Conservation (phyloP, 2,797 vertebrate species). For the Orestias chungarensis region DNA sequence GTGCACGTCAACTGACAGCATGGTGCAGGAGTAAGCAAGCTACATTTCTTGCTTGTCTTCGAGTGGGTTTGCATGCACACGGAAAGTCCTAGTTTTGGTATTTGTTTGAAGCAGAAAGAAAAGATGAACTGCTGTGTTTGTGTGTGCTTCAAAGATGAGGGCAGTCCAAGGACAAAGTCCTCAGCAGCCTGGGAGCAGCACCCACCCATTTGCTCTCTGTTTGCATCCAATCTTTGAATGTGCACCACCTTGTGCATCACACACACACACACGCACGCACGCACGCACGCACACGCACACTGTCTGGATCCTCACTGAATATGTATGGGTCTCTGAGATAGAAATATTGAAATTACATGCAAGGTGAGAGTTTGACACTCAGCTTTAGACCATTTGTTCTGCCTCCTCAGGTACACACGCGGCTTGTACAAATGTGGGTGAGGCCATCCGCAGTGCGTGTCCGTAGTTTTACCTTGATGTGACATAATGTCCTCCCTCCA, state of each 20-base stretch:
- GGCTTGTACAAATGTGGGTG: constrained; percentile 65
- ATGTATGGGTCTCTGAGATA: constrained; percentile 57
- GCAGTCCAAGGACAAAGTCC: constrained; percentile 82
- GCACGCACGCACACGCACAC: constrained; percentile 28
- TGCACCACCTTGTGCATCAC: no score
- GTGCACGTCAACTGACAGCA: constrained; percentile 17
- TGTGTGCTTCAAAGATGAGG: constrained; percentile 75
- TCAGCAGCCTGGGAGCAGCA: constrained; percentile 68
- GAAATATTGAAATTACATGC: constrained; percentile 66
- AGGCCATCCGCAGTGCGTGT: constrained; percentile 72
- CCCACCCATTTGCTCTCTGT: constrained; percentile 56
- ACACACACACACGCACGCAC: constrained; percentile 42
- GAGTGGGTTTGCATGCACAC: constrained; percentile 26
- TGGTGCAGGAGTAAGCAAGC: constrained; percentile 29
- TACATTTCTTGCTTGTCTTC: constrained; percentile 42
- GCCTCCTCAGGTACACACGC: constrained; percentile 44
- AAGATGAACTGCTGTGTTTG: constrained; percentile 54
- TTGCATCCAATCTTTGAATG: constrained; percentile 42
- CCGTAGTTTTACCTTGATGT: constrained; percentile 71
- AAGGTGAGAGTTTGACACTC: constrained; percentile 61
- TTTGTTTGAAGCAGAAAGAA: constrained; percentile 42
- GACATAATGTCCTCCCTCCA: constrained; percentile 70
- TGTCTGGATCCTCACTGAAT: constrained; percentile 56
- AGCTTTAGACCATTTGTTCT: constrained; percentile 35
- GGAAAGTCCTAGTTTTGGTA: constrained; percentile 42